Percentiles rank a stretch among this genome's conserved stretches.
These are phyloP conservation scores for Dasysyrphus albostriatus DNA, from an alignment of 2,888 invertebrate species.

Conservation along the genomic window DNA sequence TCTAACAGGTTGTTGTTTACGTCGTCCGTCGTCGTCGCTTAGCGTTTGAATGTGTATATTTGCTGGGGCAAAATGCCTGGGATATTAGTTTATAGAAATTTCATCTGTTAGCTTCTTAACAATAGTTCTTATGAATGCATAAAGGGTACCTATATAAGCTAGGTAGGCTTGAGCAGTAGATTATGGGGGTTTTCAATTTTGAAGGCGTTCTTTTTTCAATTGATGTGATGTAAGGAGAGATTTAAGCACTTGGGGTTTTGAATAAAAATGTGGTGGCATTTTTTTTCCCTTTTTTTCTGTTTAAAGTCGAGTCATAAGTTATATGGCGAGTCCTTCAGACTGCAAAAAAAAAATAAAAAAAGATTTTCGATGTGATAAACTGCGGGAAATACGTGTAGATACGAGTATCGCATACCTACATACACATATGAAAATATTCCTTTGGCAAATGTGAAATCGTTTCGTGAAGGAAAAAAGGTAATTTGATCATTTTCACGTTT, in stretches of 20 bases:
- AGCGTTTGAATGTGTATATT: constrained; percentile 30
- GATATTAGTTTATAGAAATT: constrained; percentile 40
- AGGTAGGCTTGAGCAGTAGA: constrained; percentile 13
- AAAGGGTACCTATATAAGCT: background rate
- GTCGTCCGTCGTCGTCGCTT: constrained; percentile 2
- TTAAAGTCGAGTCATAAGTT: background rate
- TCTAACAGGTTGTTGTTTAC: constrained; percentile 75
- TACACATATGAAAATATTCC: background rate
- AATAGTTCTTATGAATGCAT: constrained; percentile 54
- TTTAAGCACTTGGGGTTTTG: constrained; percentile 29
- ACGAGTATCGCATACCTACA: background rate
- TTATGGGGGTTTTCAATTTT: constrained; percentile 35
- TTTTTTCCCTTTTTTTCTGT: constrained; percentile 6
- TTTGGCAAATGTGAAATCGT: background rate
- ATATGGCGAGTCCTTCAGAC: constrained; percentile 34
- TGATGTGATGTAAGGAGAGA: constrained; percentile 35
- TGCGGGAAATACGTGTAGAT: constrained; percentile 9
- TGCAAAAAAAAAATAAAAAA: background rate
- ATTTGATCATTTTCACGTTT: constrained; percentile 28
- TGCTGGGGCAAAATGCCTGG: constrained; percentile 50
- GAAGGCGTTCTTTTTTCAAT: constrained; percentile 22
- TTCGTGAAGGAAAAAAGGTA: constrained; percentile 3
- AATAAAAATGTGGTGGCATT: constrained; percentile 21
- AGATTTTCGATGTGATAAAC: constrained; percentile 32
- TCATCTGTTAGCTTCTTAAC: constrained; percentile 11